Base-by-base conservation (phyloP, 2,888 invertebrate genomes). In the Mythimna impura region DNA sequence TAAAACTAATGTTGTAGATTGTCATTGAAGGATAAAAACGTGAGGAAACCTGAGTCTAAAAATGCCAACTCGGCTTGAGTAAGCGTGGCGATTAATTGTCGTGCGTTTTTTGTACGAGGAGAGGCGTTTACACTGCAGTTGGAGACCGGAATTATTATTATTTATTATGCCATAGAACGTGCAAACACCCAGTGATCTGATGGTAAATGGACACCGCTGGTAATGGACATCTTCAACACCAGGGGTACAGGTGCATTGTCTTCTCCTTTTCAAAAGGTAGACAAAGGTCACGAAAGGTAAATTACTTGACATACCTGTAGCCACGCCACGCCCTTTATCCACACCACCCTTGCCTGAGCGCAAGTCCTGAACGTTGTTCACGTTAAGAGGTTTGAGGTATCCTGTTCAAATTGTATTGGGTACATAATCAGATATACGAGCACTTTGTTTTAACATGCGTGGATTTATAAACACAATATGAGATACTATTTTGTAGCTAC, bases 371-470 rank as follows among this genome's bases (percentile, higher is more conserved):
- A 62, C 66, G 82, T 66, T 78, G 82, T 82, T 78, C 63, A 70
- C 78, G 82, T 82, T 78, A 71, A 82, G 71, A 62, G 83, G 64
- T 74, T 80, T 83, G 52, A 81, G 83, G 73, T 79, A 83, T 47
- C 73, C 68, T 79, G 80, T 78, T 72, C 17, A 66, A 78, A 69
- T 72, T 73, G n/a, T 57, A 71, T 82, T 80, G 71, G 79, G 83
- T 14, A 71, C 66, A 71, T 74, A 77, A 73, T 71, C 66, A 73
- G 67, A 77, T 70, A 71, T 22, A 69, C 69, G 68, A 76, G 79
- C 58, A 83, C 52, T 65, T 34, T 50, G 30, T 52, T 57, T 1
- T 22, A 71, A 30, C 80, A 76, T 82, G 65, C 69, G 62, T 62
- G 5, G n/a, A 17, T 50, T 43, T 10, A 63, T 34, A 10, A 47